Evolutionary conservation across 2,797 vertebrate genomes (phyloP).

Genomic region (Xerus rutilus): DNA sequence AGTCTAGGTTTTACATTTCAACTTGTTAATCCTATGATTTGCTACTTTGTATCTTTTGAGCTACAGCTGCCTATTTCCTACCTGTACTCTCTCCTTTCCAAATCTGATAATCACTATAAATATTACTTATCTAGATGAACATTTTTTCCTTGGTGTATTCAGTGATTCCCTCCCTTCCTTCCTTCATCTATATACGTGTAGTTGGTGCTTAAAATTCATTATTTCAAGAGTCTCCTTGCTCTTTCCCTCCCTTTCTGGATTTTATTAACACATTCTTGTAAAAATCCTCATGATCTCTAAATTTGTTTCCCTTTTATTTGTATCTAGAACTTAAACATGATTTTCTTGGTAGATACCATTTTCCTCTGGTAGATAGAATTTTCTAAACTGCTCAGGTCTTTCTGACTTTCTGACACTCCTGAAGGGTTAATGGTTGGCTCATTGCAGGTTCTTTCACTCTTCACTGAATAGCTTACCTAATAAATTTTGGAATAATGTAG

Average conservation of each 20-base stretch:
- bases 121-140: neutral
- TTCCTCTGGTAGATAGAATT: slow-evolving; percentile 16
- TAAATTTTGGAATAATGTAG: neutral
- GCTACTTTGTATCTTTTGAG: neutral
- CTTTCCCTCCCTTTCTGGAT: neutral
- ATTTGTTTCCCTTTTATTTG: neutral
- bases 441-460: neutral
- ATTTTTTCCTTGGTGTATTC: neutral
- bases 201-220: neutral
- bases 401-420: neutral
- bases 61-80: neutral
- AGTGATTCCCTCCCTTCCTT: neutral
- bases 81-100: fast-evolving
- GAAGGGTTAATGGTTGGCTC: neutral
- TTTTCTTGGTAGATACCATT: neutral
- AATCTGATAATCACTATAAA: neutral
- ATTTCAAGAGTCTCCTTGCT: neutral
- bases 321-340: neutral
- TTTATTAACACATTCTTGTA: neutral
- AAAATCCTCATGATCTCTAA: neutral
- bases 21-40: neutral
- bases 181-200: neutral
- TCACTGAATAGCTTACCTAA: neutral
- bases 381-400: neutral
- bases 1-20: neutral